Base-by-base conservation (phyloP, 2,113 vertebrate genomes). In the Vicugna pacos region DNA sequence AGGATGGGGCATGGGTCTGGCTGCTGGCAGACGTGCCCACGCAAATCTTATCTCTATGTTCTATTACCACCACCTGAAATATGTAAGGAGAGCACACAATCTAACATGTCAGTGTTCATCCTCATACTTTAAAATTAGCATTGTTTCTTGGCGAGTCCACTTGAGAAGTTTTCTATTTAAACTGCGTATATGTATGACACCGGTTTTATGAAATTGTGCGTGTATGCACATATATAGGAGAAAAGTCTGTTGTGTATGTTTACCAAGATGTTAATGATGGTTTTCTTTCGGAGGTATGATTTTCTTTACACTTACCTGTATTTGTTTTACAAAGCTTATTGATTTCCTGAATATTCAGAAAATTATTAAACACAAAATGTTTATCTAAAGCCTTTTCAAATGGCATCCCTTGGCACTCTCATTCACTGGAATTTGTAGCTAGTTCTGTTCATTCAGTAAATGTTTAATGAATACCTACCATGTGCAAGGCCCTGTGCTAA, bases 81-180 rank as follows among this genome's bases (percentile, higher is more conserved):
- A 79, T 50, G 17, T 87, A 94, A 90, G 52, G n/a, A 32, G 95
- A 90, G 30, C 38, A 67, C 16, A 46, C 35, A 56, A 58, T 72
- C 28, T 96, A 79, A 93, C 84, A 92, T 89, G 65, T 87, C 26
- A 86, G 80, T 80, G 22, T 65, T 95, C 70, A 72, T 80, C 60
- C 77, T 72, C 50, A 28, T 82, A 79, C 69, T 95, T 94, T 28
- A 81, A 93, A 89, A 96, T 89, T 96, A 95, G 62, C 60, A 86
- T 81, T 72, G 56, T 86, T 88, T 97, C 92, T 93, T 95, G 81
- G 75, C 60, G 73, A 92, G 54, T 50, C 48, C 56, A 42, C 50
- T 87, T 95, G 76, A 81, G 89, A 93, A 88, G 64, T 93, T 95
- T 94, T 94, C 70, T 84, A 30, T 87, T 94, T 75, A 95, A 97